A percentile compares a stretch with the other conserved stretches of the same genome.
Evolutionary conservation across 1,140 invertebrate genomes (phyloP).

Genomic region (Chrysomallon squamiferum): DNA sequence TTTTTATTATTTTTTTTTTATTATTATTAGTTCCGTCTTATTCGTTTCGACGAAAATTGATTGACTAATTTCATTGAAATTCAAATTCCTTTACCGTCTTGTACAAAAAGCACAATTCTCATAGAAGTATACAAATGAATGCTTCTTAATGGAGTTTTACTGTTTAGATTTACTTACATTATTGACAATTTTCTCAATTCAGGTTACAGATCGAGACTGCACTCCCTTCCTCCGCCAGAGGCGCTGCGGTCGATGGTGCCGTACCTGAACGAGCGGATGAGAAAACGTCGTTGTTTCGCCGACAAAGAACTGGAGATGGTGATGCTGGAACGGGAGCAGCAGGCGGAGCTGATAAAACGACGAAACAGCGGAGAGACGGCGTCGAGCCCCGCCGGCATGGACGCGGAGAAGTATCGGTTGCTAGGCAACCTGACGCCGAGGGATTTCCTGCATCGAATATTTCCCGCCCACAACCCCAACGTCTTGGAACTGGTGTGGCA

Average conservation of each 20-base stretch:
- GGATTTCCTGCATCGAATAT: slow-evolving; percentile 42
- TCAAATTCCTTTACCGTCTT: too few relatives aligned
- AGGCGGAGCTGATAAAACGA: slow-evolving; percentile 25
- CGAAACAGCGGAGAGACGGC: slow-evolving; percentile 1
- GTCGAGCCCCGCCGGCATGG: not conserved
- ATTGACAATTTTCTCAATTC: too few relatives aligned
- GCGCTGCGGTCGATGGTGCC: slow-evolving; percentile 43
- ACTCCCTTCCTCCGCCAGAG: slow-evolving; percentile 41
- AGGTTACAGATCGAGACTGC: slow-evolving; percentile 42
- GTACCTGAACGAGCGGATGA: slow-evolving; percentile 60
- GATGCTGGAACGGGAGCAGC: slow-evolving; percentile 54
- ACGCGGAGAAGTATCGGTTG: slow-evolving; percentile 12
- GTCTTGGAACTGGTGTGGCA: slow-evolving; percentile 45
- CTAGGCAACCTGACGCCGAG: slow-evolving; percentile 23
- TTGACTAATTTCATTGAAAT: too few relatives aligned
- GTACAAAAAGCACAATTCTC: too few relatives aligned
- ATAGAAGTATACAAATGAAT: too few relatives aligned
- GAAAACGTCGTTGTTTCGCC: slow-evolving; percentile 65
- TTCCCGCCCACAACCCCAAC: slow-evolving; percentile 40
- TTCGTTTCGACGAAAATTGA: too few relatives aligned
- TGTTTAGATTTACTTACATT: too few relatives aligned
- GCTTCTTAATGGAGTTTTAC: too few relatives aligned
- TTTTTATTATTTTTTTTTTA: too few relatives aligned
- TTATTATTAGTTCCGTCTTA: too few relatives aligned
- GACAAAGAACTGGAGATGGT: slow-evolving; percentile 64